Evolutionary conservation across 2,113 vertebrate species (phyloP), one percentile per base, ranked within the genome.

Genomic region (Grammomys surdaster): DNA sequence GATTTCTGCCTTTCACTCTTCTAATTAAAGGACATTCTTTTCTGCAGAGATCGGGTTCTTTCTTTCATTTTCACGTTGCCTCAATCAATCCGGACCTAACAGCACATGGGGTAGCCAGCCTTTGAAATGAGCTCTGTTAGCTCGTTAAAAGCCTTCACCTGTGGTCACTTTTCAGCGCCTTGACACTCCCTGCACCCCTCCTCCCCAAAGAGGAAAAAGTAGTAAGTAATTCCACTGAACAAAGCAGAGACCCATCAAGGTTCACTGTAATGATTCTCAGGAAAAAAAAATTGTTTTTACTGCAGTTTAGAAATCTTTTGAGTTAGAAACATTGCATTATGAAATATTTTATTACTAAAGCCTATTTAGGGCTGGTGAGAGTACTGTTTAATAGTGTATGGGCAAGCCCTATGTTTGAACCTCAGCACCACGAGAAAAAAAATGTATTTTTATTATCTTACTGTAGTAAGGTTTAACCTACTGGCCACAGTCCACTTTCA

Each of bases 211-310:
- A 56, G 69, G 84, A 28, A 51, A 89, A 76, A 56, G 33, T n/a
- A 87, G 1, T 22, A 54, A 81, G 24, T 80, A 92, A 84, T 96
- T 93, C 6, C 6, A 80, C 36, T n/a, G 5, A 36, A 85, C 24
- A 70, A 90, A 78, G 4, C 5, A 48, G 88, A 20, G 22, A 92
- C 69, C 48, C 8, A 69, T 69, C 11, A 88, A 40, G 72, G 67
- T 85, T 96, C 89, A 94, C 72, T 78, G 88, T 58, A 81, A 60
- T 56, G 70, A 67, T 90, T 96, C n/a, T 88, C 51, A 81, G 89
- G 33, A 56, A 77, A 88, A 90, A 48, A 69, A 69, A 28, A 5
- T 65, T 56, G 3, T 36, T 10, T n/a, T 86, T 89, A 77, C 26
- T 87, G 77, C 19, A 69, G 73, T 95, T 93, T 92, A 3, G 67